Evolutionary conservation across 64 coral and sea anemone genomes (phyloP).

Genomic region (Pachyseris speciosa): DNA sequence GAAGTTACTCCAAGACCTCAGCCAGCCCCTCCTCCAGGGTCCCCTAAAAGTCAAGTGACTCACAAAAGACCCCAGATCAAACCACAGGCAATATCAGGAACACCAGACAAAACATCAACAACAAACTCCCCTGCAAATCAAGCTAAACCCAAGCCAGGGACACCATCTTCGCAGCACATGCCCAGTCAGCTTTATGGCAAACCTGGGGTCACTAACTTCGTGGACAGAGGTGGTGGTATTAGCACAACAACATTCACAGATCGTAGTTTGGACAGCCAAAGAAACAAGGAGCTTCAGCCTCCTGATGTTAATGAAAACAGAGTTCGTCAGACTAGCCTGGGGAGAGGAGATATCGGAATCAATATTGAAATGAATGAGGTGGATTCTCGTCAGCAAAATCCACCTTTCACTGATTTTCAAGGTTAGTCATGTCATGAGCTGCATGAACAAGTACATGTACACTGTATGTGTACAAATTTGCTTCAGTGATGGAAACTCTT

Average conservation of each 20-base stretch:
- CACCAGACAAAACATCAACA: constrained; percentile 36
- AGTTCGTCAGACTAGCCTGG: background rate
- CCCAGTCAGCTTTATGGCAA: constrained; percentile 88
- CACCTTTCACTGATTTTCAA: constrained; percentile 89
- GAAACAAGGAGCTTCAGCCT: background rate
- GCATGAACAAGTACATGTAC: too few species aligned
- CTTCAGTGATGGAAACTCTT: too few species aligned
- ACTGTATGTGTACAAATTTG: too few species aligned
- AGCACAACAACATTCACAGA: constrained; percentile 23
- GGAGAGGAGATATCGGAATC: constrained; percentile 35
- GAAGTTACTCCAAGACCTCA: constrained; percentile 60
- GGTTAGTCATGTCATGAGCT: constrained; percentile 12
- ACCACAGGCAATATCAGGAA: constrained; percentile 33
- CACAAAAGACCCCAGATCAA: constrained; percentile 39
- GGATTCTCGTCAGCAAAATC: constrained; percentile 45
- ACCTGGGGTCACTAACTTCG: constrained; percentile 72
- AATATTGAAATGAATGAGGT: constrained; percentile 65
- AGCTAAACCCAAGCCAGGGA: background rate
- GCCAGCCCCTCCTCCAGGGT: constrained; percentile 44
- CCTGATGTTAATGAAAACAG: constrained; percentile 39
- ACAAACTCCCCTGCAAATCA: constrained; percentile 30
- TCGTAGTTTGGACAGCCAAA: background rate
- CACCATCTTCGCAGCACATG: constrained; percentile 24
- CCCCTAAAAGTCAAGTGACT: background rate
- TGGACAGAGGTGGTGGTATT: constrained; percentile 53